These are phyloP conservation scores for Danaus chrysippus DNA, from an alignment of 2,888 invertebrate genomes.

Conservation along the genomic window DNA sequence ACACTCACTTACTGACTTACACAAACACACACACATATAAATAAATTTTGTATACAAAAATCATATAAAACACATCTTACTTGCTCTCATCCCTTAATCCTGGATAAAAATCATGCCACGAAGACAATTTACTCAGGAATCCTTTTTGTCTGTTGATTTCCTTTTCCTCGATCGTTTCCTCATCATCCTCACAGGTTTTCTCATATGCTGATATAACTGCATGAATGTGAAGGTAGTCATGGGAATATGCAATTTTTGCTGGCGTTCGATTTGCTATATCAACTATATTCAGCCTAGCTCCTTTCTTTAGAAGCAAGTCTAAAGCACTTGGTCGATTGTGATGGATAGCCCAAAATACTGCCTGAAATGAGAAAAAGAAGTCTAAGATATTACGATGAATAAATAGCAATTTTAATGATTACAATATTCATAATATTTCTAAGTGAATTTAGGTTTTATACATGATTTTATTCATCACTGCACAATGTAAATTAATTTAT, in stretches of 20 bases:
- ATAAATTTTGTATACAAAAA: not conserved
- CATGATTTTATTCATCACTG: no score
- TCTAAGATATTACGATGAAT: not conserved
- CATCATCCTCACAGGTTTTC: slow-evolving; percentile 40
- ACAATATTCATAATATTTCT: no score
- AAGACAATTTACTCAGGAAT: slow-evolving; percentile 35
- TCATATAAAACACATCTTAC: slow-evolving; percentile 40
- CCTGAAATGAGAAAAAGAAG: slow-evolving; percentile 53
- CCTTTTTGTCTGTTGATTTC: slow-evolving; percentile 27
- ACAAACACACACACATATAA: not conserved
- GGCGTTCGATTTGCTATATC: slow-evolving; percentile 74
- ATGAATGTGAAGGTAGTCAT: slow-evolving; percentile 70
- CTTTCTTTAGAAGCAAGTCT: slow-evolving; percentile 72
- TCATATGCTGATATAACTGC: slow-evolving; percentile 62
- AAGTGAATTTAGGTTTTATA: no score
- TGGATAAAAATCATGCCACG: slow-evolving; percentile 77
- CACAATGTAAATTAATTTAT: no score
- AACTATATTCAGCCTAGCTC: slow-evolving; percentile 68
- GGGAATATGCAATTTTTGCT: slow-evolving; percentile 74
- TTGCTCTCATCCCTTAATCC: slow-evolving; percentile 53
- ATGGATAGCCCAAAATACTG: slow-evolving; percentile 81
- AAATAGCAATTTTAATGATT: no score
- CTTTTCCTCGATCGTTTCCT: slow-evolving; percentile 38
- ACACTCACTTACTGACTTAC: no score
- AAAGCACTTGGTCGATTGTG: slow-evolving; percentile 76